These are phyloP conservation scores for Capreolus pygargus DNA, from an alignment of 2,113 vertebrate species.

Conservation along the genomic window DNA sequence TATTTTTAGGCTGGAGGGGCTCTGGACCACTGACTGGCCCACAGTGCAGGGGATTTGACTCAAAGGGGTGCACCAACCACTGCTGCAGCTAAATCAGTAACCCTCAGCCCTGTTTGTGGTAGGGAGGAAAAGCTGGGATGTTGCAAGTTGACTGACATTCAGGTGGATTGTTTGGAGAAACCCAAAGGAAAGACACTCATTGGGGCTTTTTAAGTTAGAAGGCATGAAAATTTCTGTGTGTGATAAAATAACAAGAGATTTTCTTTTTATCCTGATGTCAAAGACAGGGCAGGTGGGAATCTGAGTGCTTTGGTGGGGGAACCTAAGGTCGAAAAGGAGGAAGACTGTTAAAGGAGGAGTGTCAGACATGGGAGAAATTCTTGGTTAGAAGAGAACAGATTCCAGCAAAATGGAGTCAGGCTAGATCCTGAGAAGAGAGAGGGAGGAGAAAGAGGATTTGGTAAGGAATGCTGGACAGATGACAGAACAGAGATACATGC, in stretches of 20 bases:
- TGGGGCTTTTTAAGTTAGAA: not conserved
- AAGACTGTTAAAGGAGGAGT: not conserved
- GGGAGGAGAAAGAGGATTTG: not conserved
- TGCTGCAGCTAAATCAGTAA: not conserved
- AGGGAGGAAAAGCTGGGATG: not conserved
- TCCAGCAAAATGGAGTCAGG: not conserved
- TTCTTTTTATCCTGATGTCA: not conserved
- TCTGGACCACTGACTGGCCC: too few relatives aligned
- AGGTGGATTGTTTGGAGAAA: not conserved
- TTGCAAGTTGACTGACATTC: not conserved
- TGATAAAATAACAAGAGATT: not conserved
- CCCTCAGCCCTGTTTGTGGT: not conserved
- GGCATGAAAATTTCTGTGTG: not conserved
- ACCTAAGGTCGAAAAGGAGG: too few relatives aligned
- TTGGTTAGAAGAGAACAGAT: not conserved
- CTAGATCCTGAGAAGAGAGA: not conserved
- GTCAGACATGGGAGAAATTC: not conserved
- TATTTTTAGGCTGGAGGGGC: not conserved
- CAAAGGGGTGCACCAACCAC: rapidly evolving
- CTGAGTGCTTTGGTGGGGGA: not conserved
- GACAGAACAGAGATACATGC: not conserved
- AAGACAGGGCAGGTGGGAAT: not conserved
- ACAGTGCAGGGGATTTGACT: not conserved
- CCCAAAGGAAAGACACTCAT: not conserved
- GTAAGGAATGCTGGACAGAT: not conserved